A percentile compares a stretch with the other conserved stretches of the same genome.
These are phyloP conservation scores for Prionailurus viverrinus DNA, from an alignment of 2,113 vertebrate genomes.

Conservation along the genomic window DNA sequence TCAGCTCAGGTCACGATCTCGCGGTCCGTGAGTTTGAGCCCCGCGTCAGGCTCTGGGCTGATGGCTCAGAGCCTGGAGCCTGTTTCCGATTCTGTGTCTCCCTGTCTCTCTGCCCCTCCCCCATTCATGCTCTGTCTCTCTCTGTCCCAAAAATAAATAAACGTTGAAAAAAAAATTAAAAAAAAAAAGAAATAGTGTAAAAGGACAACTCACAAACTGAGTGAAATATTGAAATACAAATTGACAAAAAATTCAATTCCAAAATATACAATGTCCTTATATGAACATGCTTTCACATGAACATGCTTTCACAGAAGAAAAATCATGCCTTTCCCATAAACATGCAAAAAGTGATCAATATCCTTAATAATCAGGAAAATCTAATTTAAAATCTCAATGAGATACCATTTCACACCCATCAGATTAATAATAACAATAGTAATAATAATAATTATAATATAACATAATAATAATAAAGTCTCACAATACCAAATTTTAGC, in stretches of 20 bases:
- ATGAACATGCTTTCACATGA: neutral
- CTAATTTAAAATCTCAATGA: neutral
- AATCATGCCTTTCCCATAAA: neutral
- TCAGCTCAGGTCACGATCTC: no score
- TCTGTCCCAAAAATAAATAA: no score
- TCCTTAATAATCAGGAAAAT: neutral
- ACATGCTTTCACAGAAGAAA: neutral
- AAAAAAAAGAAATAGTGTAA: neutral
- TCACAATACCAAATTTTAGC: neutral
- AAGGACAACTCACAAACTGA: constrained; percentile 5
- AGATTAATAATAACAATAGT: neutral
- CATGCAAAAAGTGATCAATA: neutral
- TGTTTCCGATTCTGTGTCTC: no score
- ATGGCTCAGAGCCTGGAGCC: no score
- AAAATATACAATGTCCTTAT: neutral
- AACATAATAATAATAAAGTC: neutral
- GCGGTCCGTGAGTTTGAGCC: no score
- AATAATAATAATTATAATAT: neutral
- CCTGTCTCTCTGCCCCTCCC: no score
- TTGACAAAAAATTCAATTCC: neutral
- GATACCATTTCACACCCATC: neutral
- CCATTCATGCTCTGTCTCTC: no score
- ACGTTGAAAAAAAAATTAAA: no score
- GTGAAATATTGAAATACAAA: neutral
- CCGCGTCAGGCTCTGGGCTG: no score